Conservation (phyloP, 1,140 invertebrate genomes). For the Palaemon carinicauda region DNA sequence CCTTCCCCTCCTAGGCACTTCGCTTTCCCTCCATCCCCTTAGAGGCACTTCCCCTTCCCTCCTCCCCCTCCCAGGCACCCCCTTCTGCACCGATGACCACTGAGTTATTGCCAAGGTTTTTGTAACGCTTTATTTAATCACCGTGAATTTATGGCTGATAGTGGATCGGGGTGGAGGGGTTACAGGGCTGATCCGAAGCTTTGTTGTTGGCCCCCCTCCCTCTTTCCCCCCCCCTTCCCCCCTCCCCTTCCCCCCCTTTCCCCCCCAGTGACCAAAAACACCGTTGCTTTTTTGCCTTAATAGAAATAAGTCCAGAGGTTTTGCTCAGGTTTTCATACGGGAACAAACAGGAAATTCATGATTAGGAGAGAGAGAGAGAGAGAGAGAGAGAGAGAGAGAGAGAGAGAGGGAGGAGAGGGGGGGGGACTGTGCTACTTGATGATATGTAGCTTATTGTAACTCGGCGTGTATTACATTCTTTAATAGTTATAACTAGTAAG, state of each 20-base stretch:
- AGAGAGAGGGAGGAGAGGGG: neutral
- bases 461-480: too few species aligned
- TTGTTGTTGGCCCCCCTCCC: neutral
- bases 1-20: too few species aligned
- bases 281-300: too few species aligned
- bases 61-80: too few species aligned
- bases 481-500: too few species aligned
- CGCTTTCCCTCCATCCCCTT: too few species aligned
- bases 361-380: neutral
- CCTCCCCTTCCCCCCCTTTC: neutral
- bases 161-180: slow-evolving; percentile 24
- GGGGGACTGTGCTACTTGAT: neutral
- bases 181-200: neutral
- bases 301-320: too few species aligned
- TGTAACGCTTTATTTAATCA: slow-evolving; percentile 54
- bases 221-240: neutral
- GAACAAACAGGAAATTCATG: neutral
- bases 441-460: too few species aligned
- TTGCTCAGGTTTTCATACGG: neutral
- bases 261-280: neutral
- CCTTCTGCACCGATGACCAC: neutral
- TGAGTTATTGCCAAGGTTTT: slow-evolving; percentile 44
- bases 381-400: slow-evolving; percentile 30
- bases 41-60: neutral
- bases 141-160: slow-evolving; percentile 55